Percentiles rank a stretch among this genome's conserved stretches.
These are phyloP conservation scores for Platyura marginata DNA, from an alignment of 1,140 invertebrate genomes.

Conservation along the genomic window DNA sequence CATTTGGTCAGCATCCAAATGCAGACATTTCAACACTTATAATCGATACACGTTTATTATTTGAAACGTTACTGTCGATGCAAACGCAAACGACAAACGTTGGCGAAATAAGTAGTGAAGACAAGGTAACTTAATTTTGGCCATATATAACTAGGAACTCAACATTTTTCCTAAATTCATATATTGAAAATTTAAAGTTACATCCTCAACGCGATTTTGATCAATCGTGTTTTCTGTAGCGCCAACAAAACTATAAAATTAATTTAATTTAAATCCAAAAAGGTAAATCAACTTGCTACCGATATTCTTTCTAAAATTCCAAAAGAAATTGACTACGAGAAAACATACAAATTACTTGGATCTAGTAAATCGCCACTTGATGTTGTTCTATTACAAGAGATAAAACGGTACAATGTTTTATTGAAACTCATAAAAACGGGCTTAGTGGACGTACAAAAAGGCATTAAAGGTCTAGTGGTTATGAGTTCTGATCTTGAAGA, in stretches of 20 bases:
- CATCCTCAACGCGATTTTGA: constrained; percentile 33
- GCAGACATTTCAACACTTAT: constrained; percentile 79
- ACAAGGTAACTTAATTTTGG: constrained; percentile 45
- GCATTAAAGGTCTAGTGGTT: constrained; percentile 61
- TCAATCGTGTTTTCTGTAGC: constrained; percentile 43
- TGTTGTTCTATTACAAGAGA: constrained; percentile 66
- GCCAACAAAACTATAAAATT: too few relatives aligned
- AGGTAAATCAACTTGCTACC: constrained; percentile 41
- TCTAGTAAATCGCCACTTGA: constrained; percentile 51
- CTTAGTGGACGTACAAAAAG: constrained; percentile 47
- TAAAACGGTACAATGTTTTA: constrained; percentile 33
- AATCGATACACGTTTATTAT: constrained; percentile 52
- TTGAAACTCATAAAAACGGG: constrained; percentile 23
- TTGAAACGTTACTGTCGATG: constrained; percentile 63
- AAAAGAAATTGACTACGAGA: constrained; percentile 51
- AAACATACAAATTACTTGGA: constrained; percentile 49
- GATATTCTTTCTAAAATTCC: constrained; percentile 57
- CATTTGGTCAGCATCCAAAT: constrained; percentile 77
- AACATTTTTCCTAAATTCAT: constrained; percentile 80
- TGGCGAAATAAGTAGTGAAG: constrained; percentile 39
- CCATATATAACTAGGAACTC: constrained; percentile 61
- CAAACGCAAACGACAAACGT: constrained; percentile 42
- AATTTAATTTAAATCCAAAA: too few relatives aligned
- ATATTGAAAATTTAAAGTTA: constrained; percentile 66
- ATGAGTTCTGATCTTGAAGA: constrained; percentile 70